Evolutionary conservation across 2,888 invertebrate genomes (phyloP).

Genomic region (Baccha elongata): DNA sequence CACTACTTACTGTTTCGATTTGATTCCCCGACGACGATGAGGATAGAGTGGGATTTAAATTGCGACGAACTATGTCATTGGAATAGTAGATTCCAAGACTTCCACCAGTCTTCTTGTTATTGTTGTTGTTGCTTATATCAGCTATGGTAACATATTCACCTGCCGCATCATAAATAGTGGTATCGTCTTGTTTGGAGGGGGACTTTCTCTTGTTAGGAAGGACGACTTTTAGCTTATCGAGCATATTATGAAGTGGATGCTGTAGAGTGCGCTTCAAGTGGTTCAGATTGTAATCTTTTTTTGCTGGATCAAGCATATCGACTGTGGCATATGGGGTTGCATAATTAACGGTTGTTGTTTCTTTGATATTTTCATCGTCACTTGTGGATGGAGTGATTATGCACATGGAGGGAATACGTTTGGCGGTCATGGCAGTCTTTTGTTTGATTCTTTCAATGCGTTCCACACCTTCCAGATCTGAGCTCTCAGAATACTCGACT

Average conservation of each 20-base stretch:
- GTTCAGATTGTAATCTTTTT: constrained; percentile 81
- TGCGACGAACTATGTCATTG: constrained; percentile 87
- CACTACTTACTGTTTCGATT: constrained; percentile 44
- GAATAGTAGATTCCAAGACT: constrained; percentile 84
- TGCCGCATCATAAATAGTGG: constrained; percentile 80
- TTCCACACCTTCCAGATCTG: constrained; percentile 93
- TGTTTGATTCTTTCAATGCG: constrained; percentile 92
- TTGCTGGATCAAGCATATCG: constrained; percentile 71
- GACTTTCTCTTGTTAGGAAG: constrained; percentile 84
- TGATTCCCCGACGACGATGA: constrained; percentile 85
- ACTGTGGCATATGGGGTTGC: constrained; percentile 76
- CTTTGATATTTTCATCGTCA: constrained; percentile 87
- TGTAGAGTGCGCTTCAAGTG: constrained; percentile 81
- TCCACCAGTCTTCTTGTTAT: constrained; percentile 78
- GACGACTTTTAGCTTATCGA: constrained; percentile 88
- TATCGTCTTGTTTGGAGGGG: constrained; percentile 83
- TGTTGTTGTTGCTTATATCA: constrained; percentile 91
- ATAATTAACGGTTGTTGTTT: constrained; percentile 76
- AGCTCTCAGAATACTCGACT: constrained; percentile 93
- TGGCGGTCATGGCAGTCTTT: constrained; percentile 93
- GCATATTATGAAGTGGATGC: constrained; percentile 88
- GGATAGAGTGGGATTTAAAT: constrained; percentile 84
- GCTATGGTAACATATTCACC: constrained; percentile 94
- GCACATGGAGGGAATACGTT: constrained; percentile 95
- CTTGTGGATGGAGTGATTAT: constrained; percentile 94